phyloP scores from a whole-genome alignment of 2,888 invertebrate genomes.

The Liopterus haemorrhoidalis region DNA sequence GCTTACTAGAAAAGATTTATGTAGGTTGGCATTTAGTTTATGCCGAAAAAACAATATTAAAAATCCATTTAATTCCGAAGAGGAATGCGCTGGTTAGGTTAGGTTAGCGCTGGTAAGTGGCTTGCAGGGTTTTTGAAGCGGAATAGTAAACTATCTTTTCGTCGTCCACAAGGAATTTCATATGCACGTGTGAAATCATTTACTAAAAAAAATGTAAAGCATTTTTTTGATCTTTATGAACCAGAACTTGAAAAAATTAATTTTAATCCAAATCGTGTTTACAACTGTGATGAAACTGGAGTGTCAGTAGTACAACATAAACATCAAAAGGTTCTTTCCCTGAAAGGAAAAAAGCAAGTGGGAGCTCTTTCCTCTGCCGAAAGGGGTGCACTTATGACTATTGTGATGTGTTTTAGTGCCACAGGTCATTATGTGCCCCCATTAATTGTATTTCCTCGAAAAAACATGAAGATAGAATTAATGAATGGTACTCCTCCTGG shows the following conservation, averaged over 20 bases:
- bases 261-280: constrained; percentile 12
- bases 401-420: constrained; percentile 21
- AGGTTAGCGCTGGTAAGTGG: too few relatives aligned
- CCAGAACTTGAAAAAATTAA: constrained; percentile 14
- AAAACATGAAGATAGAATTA: constrained; percentile 36
- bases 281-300: constrained; percentile 22
- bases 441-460: constrained; percentile 31
- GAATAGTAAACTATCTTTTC: too few relatives aligned
- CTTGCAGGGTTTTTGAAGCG: too few relatives aligned
- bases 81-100: constrained; percentile 28
- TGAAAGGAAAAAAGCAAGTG: constrained; percentile 21
- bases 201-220: constrained; percentile 13
- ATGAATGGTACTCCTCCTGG: constrained; percentile 37
- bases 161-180: constrained; percentile 20
- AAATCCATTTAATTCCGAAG: constrained; percentile 22
- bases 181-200: constrained; percentile 20
- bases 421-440: constrained; percentile 19
- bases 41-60: constrained; percentile 25
- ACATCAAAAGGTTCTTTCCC: constrained; percentile 18
- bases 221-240: constrained; percentile 15
- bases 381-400: constrained; percentile 21
- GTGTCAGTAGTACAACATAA: constrained; percentile 22
- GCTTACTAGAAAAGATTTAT: constrained; percentile 19
- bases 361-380: constrained; percentile 21
- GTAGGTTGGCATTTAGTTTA: constrained; percentile 28